phyloP scores from a whole-genome alignment of 2,113 vertebrate species.

The Pholis gunnellus region DNA sequence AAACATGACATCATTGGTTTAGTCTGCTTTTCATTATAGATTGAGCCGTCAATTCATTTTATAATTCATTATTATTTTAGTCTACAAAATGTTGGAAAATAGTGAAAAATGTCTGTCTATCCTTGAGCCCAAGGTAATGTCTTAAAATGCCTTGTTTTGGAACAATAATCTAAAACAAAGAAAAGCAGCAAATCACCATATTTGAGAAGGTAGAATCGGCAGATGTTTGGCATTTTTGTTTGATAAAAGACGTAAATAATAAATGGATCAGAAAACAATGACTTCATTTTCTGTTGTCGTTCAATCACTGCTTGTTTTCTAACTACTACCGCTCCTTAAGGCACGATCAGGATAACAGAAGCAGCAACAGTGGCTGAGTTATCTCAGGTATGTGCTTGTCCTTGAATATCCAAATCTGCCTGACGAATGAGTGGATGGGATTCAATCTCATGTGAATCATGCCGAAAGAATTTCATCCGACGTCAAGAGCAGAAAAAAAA shows the following conservation, averaged over 20 bases:
- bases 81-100: not conserved
- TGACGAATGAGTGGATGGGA: conserved; percentile 42
- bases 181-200: not conserved
- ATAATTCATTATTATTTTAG: not conserved
- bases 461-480: conserved; percentile 61
- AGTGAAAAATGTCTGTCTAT: not conserved
- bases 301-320: not conserved
- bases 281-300: not conserved
- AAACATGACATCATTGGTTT: not conserved
- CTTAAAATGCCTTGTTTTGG: not conserved
- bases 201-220: not conserved
- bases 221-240: not conserved
- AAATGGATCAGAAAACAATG: not conserved
- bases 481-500: conserved; percentile 38
- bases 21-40: not conserved
- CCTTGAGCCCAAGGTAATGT: not conserved
- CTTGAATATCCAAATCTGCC: conserved; percentile 59
- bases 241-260: not conserved
- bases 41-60: not conserved
- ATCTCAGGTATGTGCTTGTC: conserved; percentile 65
- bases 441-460: conserved; percentile 65
- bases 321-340: not conserved
- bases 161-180: not conserved
- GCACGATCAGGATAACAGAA: conserved; percentile 20
- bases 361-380: conserved; percentile 32